A percentile compares a stretch with the other conserved stretches of the same genome.
phyloP scores from a whole-genome alignment of 2,797 vertebrate genomes.

The Pantherophis vulpinus region DNA sequence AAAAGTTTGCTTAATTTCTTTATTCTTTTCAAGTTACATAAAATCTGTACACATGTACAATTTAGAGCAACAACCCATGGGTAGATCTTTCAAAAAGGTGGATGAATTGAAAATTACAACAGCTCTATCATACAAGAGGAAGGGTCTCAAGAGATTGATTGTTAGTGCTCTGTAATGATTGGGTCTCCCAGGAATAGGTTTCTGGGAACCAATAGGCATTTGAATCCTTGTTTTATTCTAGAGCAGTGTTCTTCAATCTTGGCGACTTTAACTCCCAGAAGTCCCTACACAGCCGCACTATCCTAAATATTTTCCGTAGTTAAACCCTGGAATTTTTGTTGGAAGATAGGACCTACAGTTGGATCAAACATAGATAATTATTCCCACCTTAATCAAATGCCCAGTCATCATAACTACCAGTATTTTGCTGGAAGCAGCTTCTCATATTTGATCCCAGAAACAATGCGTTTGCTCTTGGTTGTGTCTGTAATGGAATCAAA shows the following conservation, averaged over 20 bases:
- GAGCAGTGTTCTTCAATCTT: background rate
- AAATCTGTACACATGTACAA: background rate
- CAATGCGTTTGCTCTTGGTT: slow-evolving; percentile 14
- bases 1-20: slow-evolving; percentile 28
- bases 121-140: background rate
- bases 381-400: slow-evolving; percentile 14
- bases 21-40: background rate
- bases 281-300: background rate
- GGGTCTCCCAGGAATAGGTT: slow-evolving; percentile 28
- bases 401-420: slow-evolving; percentile 1
- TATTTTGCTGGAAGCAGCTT: slow-evolving; percentile 8
- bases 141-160: slow-evolving; percentile 24
- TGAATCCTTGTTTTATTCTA: slow-evolving; percentile 16
- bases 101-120: slow-evolving; percentile 10
- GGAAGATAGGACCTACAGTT: background rate
- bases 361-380: background rate
- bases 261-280: background rate
- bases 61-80: background rate
- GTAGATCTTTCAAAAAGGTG: slow-evolving; percentile 2
- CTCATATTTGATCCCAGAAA: slow-evolving; percentile 33
- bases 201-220: slow-evolving; percentile 23
- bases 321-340: background rate
- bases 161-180: slow-evolving; percentile 19
- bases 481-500: slow-evolving; percentile 10
- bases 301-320: background rate